Conservation (phyloP, 2,888 invertebrate species). For the Philhelius pedissequus region DNA sequence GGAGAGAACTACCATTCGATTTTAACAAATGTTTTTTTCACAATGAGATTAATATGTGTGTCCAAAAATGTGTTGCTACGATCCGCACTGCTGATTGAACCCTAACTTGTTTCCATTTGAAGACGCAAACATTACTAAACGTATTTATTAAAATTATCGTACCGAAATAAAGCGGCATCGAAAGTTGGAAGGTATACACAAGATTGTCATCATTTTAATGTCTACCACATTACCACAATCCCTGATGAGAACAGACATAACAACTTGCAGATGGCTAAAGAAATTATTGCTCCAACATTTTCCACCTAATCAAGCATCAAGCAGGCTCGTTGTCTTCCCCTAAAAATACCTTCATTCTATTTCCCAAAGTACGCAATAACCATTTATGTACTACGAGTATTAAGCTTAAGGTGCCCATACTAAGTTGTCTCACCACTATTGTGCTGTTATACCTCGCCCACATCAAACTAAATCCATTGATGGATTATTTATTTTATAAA, state of each 20-base stretch:
- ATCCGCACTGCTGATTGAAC: too few relatives aligned
- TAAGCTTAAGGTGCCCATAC: neutral
- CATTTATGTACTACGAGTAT: too few relatives aligned
- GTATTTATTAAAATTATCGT: too few relatives aligned
- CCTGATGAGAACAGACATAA: slow-evolving; percentile 38
- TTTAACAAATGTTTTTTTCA: too few relatives aligned
- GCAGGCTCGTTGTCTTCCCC: slow-evolving; percentile 29
- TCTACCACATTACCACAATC: neutral
- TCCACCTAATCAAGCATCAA: slow-evolving; percentile 60
- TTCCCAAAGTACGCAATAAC: neutral
- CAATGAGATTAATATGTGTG: too few relatives aligned
- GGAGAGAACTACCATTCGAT: too few relatives aligned
- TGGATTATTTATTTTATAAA: slow-evolving; percentile 63
- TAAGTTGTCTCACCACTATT: neutral
- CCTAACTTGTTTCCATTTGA: too few relatives aligned
- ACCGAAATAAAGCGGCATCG: too few relatives aligned
- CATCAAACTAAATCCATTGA: slow-evolving; percentile 60
- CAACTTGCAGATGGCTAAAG: slow-evolving; percentile 44
- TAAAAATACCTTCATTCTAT: neutral
- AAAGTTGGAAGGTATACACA: too few relatives aligned
- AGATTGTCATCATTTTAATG: neutral
- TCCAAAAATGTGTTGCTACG: too few relatives aligned
- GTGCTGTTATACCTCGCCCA: slow-evolving; percentile 8
- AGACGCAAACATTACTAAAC: too few relatives aligned
- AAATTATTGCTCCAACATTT: slow-evolving; percentile 59